phyloP scores from a whole-genome alignment of 2,113 vertebrate species.

The Scopus umbretta region DNA sequence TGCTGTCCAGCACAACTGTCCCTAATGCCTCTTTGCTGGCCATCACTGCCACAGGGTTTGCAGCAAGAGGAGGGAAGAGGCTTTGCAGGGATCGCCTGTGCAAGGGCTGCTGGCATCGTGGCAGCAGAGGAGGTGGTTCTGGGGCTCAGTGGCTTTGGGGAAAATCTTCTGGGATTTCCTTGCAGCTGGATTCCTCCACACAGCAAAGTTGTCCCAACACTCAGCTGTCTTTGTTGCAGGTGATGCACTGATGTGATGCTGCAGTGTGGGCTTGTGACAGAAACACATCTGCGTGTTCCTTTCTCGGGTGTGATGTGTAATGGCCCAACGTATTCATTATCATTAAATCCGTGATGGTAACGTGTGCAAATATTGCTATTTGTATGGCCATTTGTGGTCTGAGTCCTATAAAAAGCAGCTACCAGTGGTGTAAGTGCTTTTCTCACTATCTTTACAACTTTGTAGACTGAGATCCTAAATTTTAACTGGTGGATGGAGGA shows the following conservation, averaged over 20 bases:
- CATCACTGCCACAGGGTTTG: neutral
- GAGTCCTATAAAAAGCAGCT: neutral
- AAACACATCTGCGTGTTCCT: neutral
- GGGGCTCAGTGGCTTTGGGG: neutral
- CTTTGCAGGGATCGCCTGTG: neutral
- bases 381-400: neutral
- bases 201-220: neutral
- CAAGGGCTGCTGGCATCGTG: fast-evolving
- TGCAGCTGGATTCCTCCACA: neutral
- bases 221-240: neutral
- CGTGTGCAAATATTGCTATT: neutral
- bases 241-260: no score
- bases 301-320: fast-evolving
- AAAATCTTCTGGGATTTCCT: neutral
- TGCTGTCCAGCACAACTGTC: neutral
- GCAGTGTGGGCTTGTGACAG: fast-evolving
- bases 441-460: neutral
- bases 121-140: neutral
- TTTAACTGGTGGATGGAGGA: neutral
- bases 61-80: neutral
- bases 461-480: neutral
- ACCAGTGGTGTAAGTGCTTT: neutral
- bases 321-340: neutral
- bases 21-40: neutral
- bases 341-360: neutral